A percentile compares a stretch with the other conserved stretches of the same genome.
These are phyloP conservation scores for Sarcophaga bullata DNA, from an alignment of 1,140 invertebrate genomes.

Conservation along the genomic window DNA sequence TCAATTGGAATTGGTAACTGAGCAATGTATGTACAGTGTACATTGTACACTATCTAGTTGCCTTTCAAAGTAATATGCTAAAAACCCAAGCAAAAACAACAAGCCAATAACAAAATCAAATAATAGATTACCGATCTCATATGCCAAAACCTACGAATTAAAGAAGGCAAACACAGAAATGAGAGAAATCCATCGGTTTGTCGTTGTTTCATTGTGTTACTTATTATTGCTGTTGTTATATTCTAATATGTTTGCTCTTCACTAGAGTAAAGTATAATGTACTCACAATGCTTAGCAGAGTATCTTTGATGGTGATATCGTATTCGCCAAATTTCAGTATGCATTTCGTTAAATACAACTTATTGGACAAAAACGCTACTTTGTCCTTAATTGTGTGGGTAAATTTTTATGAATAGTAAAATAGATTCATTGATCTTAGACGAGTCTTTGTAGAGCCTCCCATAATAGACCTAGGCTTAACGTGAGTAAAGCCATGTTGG, in stretches of 20 bases:
- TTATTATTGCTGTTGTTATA: not conserved
- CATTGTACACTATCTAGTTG: not conserved
- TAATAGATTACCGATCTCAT: not conserved
- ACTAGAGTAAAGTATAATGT: not conserved
- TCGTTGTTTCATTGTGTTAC: not conserved
- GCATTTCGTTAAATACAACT: too few relatives aligned
- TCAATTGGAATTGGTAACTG: too few relatives aligned
- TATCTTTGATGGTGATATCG: not conserved
- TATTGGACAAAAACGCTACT: too few relatives aligned
- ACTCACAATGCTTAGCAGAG: not conserved
- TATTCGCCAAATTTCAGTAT: not conserved
- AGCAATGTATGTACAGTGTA: not conserved
- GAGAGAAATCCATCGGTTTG: conserved; percentile 7
- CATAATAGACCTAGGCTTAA: too few relatives aligned
- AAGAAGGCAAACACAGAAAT: not conserved
- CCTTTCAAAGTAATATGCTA: not conserved
- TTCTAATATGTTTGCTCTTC: not conserved
- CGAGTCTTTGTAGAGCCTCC: too few relatives aligned
- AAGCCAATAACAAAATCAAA: not conserved
- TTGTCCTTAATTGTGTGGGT: too few relatives aligned
- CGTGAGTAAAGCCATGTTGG: too few relatives aligned
- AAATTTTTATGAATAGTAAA: too few relatives aligned
- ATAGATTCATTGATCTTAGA: too few relatives aligned
- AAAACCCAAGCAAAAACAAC: not conserved
- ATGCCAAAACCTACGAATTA: not conserved